Evolutionary conservation across 2,113 vertebrate species (phyloP).

Genomic region (Oncorhynchus gorbuscha): DNA sequence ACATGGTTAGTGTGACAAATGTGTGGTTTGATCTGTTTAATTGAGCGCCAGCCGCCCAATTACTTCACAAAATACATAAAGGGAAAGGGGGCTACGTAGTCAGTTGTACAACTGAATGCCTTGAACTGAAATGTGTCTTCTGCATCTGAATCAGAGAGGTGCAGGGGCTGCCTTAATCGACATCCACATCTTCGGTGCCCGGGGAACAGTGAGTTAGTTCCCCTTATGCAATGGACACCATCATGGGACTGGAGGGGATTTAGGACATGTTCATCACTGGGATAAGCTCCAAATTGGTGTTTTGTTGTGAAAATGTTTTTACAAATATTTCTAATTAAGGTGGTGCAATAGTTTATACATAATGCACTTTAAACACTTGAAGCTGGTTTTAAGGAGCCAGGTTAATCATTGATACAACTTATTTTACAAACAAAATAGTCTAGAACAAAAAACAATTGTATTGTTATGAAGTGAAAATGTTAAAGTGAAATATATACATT

Average conservation of each 20-base stretch:
- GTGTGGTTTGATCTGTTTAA: conserved; percentile 56
- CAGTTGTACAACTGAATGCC: too few species aligned
- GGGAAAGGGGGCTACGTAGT: too few species aligned
- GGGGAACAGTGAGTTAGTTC: background rate
- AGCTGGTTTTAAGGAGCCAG: background rate
- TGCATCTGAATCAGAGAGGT: too few species aligned
- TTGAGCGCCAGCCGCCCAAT: conserved; percentile 43
- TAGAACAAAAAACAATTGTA: background rate
- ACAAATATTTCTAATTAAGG: background rate
- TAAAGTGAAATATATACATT: conserved; percentile 14
- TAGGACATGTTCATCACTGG: background rate
- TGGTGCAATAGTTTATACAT: too few species aligned
- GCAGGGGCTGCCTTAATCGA: too few species aligned
- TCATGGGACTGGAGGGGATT: background rate
- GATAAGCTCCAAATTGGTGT: background rate
- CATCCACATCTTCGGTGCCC: too few species aligned
- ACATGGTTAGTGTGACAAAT: conserved; percentile 55
- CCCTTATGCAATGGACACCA: background rate
- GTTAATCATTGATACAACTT: background rate
- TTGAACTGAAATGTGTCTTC: too few species aligned
- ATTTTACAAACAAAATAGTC: conserved; percentile 1
- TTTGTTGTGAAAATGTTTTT: background rate
- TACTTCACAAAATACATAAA: conserved; percentile 8
- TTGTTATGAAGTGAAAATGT: background rate
- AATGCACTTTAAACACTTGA: background rate